Percentiles rank a stretch among this genome's conserved stretches.
Conservation (phyloP, 92 coral and sea anemone genomes). For the Porites cylindrica region DNA sequence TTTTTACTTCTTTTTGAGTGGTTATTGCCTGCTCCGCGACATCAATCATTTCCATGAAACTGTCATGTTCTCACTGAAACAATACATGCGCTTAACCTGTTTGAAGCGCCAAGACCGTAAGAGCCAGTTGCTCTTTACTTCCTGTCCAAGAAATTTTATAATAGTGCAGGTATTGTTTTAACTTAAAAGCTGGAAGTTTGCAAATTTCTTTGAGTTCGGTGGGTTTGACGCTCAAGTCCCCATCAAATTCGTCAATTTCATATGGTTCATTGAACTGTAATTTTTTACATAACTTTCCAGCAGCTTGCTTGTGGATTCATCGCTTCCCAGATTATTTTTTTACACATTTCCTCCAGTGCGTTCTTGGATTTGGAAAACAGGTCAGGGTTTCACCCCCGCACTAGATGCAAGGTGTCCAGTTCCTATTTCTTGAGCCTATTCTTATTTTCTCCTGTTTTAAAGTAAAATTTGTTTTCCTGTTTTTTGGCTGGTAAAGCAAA, state of each 20-base stretch:
- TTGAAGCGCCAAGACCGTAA: conserved; percentile 37
- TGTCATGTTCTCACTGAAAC: conserved; percentile 24
- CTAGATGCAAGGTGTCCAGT: not conserved
- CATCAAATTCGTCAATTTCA: conserved; percentile 30
- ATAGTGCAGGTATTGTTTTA: conserved; percentile 13
- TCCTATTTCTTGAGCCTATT: too few species aligned
- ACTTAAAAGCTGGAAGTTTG: conserved; percentile 24
- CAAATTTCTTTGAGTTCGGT: conserved; percentile 14
- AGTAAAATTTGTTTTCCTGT: too few species aligned
- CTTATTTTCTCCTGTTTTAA: not conserved
- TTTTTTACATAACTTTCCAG: conserved; percentile 37
- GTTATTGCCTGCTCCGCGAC: not conserved
- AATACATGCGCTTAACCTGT: conserved; percentile 29
- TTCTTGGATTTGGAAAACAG: conserved; percentile 22
- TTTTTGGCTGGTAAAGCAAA: too few species aligned
- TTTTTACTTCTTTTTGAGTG: conserved; percentile 35
- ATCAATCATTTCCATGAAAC: conserved; percentile 13
- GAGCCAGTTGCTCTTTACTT: conserved; percentile 39
- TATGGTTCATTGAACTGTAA: conserved; percentile 22
- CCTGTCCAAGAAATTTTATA: conserved; percentile 42
- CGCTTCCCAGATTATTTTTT: not conserved
- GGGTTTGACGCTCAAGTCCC: conserved; percentile 28
- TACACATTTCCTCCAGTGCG: conserved; percentile 36
- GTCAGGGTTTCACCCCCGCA: conserved; percentile 37
- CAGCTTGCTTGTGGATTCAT: conserved; percentile 20